Evolutionary conservation across 2,888 invertebrate species (phyloP).

Genomic region (Lasius platythorax): DNA sequence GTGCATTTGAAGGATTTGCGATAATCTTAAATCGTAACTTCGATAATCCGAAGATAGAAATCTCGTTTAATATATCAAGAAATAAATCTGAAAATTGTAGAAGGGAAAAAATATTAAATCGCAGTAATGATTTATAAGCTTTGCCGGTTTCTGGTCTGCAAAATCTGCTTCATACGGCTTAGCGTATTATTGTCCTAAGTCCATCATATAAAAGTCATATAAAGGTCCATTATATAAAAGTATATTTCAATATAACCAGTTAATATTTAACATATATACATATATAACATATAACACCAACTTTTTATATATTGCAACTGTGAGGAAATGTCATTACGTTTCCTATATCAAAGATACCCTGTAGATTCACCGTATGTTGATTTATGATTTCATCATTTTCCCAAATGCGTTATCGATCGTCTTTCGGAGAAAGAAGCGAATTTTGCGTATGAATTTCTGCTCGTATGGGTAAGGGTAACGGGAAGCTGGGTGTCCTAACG

Average conservation of each 20-base stretch:
- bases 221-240: background rate
- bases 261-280: background rate
- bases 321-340: background rate
- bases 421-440: conserved; percentile 55
- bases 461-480: conserved; percentile 8
- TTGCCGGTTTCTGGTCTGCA: background rate
- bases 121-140: background rate
- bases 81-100: background rate
- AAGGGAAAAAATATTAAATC: conserved; percentile 16
- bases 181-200: background rate
- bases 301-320: conserved; percentile 4
- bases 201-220: background rate
- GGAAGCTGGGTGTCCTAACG: conserved; percentile 42
- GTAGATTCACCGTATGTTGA: conserved; percentile 21
- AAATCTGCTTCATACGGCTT: background rate
- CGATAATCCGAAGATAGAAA: background rate
- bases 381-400: conserved; percentile 52
- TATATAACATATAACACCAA: conserved; percentile 6
- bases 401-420: conserved; percentile 13
- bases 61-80: background rate
- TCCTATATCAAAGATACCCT: background rate
- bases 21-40: background rate
- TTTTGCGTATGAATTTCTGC: conserved; percentile 62
- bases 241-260: background rate
- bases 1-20: background rate